Evolutionary conservation across 2,797 vertebrate genomes (phyloP).

Genomic region (Liasis olivaceus): DNA sequence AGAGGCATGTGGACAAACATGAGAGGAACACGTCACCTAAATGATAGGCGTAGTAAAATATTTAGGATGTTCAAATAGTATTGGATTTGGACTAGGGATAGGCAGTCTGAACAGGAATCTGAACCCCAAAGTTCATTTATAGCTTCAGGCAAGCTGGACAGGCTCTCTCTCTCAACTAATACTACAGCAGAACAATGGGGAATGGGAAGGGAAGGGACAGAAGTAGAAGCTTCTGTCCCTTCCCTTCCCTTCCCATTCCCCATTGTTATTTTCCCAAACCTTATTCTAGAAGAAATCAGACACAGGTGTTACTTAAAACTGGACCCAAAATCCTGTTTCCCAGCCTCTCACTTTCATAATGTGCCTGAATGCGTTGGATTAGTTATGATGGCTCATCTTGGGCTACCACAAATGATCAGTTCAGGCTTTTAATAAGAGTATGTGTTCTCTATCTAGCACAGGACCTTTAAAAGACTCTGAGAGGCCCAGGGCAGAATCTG

Average conservation of each 20-base stretch:
- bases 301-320: not conserved
- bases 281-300: not conserved
- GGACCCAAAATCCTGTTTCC: not conserved
- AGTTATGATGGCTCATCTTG: not conserved
- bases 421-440: not conserved
- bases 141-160: not conserved
- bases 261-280: not conserved
- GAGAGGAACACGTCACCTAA: not conserved
- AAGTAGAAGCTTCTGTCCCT: too few relatives aligned
- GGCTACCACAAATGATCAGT: not conserved
- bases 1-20: not conserved
- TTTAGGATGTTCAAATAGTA: not conserved
- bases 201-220: not conserved
- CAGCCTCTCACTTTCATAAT: not conserved
- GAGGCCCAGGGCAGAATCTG: not conserved
- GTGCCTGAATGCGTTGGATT: not conserved
- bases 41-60: not conserved
- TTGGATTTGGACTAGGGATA: not conserved
- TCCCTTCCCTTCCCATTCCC: not conserved
- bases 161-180: not conserved
- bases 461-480: not conserved
- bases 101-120: not conserved
- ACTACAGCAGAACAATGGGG: not conserved
- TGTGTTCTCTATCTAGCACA: not conserved
- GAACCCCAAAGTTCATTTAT: not conserved